Evolutionary conservation across 2,888 invertebrate species (phyloP), one percentile per base, ranked within the genome.

Genomic region (Onthophagus sagittarius): DNA sequence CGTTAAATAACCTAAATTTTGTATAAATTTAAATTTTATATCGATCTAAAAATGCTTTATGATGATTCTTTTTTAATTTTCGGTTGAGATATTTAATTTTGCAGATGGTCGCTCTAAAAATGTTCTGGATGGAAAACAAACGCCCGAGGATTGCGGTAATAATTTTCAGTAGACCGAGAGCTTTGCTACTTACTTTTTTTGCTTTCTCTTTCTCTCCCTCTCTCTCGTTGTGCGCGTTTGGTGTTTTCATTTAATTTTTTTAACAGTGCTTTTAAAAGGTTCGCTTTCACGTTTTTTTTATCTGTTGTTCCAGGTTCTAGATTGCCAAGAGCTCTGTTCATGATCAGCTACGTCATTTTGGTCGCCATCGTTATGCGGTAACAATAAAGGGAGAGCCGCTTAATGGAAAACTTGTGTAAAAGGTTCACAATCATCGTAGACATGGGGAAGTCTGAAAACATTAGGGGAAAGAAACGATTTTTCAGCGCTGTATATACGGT

Each of bases 321-420:
- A 15, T 53, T 71, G 71, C 75, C 71, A 11, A 53, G 72, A 70
- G 76, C 74, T 62, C 73, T 73, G 53, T 73, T 77, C 64, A 63
- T 77, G 67, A 72, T 79, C 72, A 77, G 74, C 73, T 72, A 74
- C 73, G 75, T 73, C 72, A 69, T 77, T 64, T 74, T 78, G 62
- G 73, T 79, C 62, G 65, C 74, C 70, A 75, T 76, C 72, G 76
- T 78, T 76, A 76, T 78, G 74, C 79, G 79, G 79, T 79, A 79
- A 79, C 79, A 79, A 79, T 77, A 73, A 75, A 73, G 74, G 39
- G 39, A 23, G 23, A 23, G 3, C 71, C 11, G 39, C 39, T 53
- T 53, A 53, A 53, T 53, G 39, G 39, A 53, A 53, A 53, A 53
- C 39, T 53, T 53, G 39, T 53, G 39, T 53, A 53, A 53, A 53